Evolutionary conservation across 2,888 invertebrate species (phyloP), one percentile per base, ranked within the genome.

Genomic region (Lamellibrachia columna): DNA sequence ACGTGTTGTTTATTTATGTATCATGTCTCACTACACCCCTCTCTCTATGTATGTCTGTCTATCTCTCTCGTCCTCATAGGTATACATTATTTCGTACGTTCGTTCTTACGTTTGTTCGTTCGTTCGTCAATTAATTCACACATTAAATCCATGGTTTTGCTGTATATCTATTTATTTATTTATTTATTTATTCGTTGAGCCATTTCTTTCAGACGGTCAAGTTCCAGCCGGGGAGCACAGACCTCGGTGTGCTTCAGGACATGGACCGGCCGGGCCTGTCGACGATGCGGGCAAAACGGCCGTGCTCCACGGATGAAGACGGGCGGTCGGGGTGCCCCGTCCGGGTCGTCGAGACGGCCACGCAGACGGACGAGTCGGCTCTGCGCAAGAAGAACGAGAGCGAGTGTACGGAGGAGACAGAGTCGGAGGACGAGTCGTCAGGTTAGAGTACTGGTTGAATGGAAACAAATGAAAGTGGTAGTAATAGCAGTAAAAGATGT

Each of bases 241-340:
- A 96, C 91, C 93, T 96, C 52, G 96, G 96, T 15, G 94, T 93
- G n/a, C 94, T 96, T 7, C 95, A 96, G 91, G 96, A 96, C 93
- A 93, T 94, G 92, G 96, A 96, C 92, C 93, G 94, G 8, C 95
- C 96, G 7, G 92, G 94, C n/a, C 92, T 93, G 40, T 94, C 95
- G 7, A 95, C 93, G 92, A 93, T 94, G 91, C 93, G 95, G n/a
- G 92, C 94, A 0, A 90, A 92, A 90, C 52, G 93, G 91, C 92
- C 90, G 75, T 58, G 90, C 93, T 40, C 40, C 40, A 40, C 40
- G 40, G 92, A 90, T 3, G 91, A 91, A 11, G 91, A 90, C 75
- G 53, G 53, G 90, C 52, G n/a, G 90, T n/a, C 15, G 90, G 91
- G 90, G 11, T n/a, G 58, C 11, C n/a, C 52, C 92, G 40, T 60